Percentiles rank a stretch among this genome's conserved stretches.
Conservation (phyloP, 92 coral and sea anemone genomes). For the Epizoanthus ramosus region DNA sequence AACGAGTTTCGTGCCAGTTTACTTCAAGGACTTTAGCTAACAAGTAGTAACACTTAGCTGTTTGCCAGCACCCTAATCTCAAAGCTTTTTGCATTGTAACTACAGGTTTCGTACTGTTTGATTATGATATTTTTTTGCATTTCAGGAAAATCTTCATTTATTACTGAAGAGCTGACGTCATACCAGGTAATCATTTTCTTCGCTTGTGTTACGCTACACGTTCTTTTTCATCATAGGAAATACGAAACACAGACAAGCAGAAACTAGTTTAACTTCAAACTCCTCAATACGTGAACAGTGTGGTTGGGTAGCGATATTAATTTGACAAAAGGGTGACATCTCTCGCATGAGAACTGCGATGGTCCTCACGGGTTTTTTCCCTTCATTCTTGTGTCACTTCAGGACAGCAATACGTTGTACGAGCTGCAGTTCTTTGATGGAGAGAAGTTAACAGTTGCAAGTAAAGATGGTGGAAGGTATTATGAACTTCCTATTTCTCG, state of each 20-base stretch:
- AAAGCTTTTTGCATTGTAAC: not conserved
- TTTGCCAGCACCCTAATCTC: too few relatives aligned
- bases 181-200: slow-evolving; percentile 2
- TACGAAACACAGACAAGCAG: not conserved
- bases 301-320: too few relatives aligned
- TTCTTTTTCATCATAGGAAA: not conserved
- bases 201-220: not conserved
- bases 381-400: not conserved
- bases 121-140: not conserved
- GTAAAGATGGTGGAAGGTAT: slow-evolving; percentile 12
- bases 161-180: slow-evolving; percentile 1
- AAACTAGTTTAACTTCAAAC: too few relatives aligned
- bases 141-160: slow-evolving; percentile 1
- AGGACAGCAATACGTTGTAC: slow-evolving; percentile 15
- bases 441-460: slow-evolving; percentile 18
- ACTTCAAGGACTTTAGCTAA: too few relatives aligned
- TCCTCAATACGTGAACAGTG: too few relatives aligned
- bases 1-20: too few relatives aligned
- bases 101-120: not conserved
- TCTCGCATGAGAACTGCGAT: not conserved
- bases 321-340: not conserved
- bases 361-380: not conserved
- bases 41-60: too few relatives aligned
- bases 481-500: too few relatives aligned
- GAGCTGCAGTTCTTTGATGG: slow-evolving; percentile 22